Conservation (phyloP, 1,140 invertebrate genomes). For the Lepidurus apus region DNA sequence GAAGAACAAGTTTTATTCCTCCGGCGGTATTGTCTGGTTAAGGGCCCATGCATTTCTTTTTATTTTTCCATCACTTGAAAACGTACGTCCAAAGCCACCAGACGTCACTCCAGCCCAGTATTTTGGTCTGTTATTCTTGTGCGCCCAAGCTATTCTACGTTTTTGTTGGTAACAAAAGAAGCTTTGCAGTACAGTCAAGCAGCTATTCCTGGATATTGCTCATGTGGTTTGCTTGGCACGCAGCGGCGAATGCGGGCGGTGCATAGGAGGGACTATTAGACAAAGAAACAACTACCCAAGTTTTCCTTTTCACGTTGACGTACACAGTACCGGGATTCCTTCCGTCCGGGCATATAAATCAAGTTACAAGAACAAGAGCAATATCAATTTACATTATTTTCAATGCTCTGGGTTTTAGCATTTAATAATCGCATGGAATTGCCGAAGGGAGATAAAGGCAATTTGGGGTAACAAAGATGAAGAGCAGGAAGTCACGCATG, state of each 20-base stretch:
- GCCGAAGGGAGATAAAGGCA: no score
- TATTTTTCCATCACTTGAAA: no score
- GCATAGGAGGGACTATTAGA: not conserved
- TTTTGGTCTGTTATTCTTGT: not conserved
- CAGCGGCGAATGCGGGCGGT: not conserved
- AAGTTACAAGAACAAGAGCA: not conserved
- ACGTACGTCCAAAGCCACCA: no score
- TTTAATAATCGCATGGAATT: no score
- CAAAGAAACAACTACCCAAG: not conserved
- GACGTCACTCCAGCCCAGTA: no score
- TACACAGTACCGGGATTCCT: not conserved
- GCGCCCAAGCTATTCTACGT: not conserved
- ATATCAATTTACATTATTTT: no score
- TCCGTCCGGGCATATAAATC: not conserved
- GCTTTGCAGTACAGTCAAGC: not conserved
- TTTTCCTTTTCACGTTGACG: not conserved
- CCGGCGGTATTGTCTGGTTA: no score
- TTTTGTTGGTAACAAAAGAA: not conserved
- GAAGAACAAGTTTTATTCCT: no score
- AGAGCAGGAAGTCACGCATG: no score
- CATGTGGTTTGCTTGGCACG: not conserved
- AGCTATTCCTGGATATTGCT: slow-evolving; percentile 19
- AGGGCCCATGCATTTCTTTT: no score
- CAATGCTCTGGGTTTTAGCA: no score
- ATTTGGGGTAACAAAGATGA: no score